Percentiles rank a stretch among this genome's conserved stretches.
phyloP scores from a whole-genome alignment of 1,140 invertebrate genomes.

The Platyura marginata region DNA sequence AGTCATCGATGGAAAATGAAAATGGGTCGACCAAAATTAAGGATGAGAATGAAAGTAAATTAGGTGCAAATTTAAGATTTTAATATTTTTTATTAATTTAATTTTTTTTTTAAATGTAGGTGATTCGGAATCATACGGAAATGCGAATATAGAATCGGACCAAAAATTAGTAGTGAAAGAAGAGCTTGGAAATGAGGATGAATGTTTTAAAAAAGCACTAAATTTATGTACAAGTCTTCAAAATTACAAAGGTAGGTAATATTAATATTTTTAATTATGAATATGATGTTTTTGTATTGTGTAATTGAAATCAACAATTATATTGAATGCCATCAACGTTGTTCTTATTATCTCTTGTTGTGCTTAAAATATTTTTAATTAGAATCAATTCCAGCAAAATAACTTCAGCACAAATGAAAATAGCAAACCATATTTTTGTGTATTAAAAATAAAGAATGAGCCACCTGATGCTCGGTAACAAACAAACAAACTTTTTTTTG shows the following conservation, averaged over 20 bases:
- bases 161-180: constrained; percentile 7
- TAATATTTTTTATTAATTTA: constrained; percentile 7
- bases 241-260: constrained; percentile 1
- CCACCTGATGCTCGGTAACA: too few species aligned
- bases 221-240: not conserved
- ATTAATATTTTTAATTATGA: too few species aligned
- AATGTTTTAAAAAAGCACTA: constrained; percentile 10
- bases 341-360: too few species aligned
- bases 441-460: too few species aligned
- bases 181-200: constrained; percentile 14
- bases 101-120: constrained; percentile 1
- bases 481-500: too few species aligned
- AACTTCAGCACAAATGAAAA: too few species aligned
- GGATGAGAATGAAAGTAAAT: constrained; percentile 37
- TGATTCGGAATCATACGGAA: not conserved
- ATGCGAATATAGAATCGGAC: not conserved
- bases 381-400: too few species aligned
- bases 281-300: too few species aligned
- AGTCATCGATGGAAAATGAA: constrained; percentile 21
- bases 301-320: too few species aligned
- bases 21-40: constrained; percentile 28
- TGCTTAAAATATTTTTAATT: too few species aligned
- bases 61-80: constrained; percentile 15
- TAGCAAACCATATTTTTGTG: too few species aligned
- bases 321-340: too few species aligned